Evolutionary conservation across 2,797 vertebrate species (phyloP).

Genomic region (Gallinago nigripennis): DNA sequence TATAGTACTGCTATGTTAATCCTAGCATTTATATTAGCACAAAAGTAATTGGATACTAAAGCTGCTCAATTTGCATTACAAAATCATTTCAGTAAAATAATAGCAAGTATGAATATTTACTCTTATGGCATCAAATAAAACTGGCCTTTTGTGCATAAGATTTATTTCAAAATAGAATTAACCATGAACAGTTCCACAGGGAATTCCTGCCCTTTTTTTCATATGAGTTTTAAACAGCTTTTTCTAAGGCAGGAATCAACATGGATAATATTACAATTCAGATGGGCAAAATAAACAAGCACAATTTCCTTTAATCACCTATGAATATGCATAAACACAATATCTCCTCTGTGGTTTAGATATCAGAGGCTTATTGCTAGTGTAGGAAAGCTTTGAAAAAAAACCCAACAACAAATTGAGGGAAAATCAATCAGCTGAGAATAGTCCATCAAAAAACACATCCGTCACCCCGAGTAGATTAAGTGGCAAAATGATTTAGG

Average conservation of each 20-base stretch:
- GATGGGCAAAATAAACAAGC: conserved; percentile 59
- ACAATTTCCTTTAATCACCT: conserved; percentile 57
- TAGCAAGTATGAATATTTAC: conserved; percentile 47
- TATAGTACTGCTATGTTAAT: conserved; percentile 20
- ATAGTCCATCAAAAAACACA: background rate
- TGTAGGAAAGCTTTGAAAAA: background rate
- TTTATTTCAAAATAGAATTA: conserved; percentile 66
- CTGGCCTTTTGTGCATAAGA: conserved; percentile 33
- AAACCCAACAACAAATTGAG: background rate
- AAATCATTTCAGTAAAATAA: conserved; percentile 58
- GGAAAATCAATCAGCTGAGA: conserved; percentile 3
- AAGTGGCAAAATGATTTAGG: conserved; percentile 9
- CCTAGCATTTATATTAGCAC: conserved; percentile 43
- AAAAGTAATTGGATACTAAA: conserved; percentile 63
- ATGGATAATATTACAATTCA: conserved; percentile 49
- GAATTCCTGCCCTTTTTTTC: conserved; percentile 42
- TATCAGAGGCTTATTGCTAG: conserved; percentile 7
- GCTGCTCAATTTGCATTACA: conserved; percentile 54
- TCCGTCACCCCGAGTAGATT: background rate
- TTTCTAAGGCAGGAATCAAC: conserved; percentile 39
- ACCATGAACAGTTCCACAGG: conserved; percentile 23
- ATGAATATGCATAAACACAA: conserved; percentile 63
- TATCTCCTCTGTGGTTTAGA: conserved; percentile 32
- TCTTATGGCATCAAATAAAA: conserved; percentile 46
- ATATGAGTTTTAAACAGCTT: conserved; percentile 34